phyloP scores from a whole-genome alignment of 2,113 vertebrate species.

The Rhabdornis inornatus region DNA sequence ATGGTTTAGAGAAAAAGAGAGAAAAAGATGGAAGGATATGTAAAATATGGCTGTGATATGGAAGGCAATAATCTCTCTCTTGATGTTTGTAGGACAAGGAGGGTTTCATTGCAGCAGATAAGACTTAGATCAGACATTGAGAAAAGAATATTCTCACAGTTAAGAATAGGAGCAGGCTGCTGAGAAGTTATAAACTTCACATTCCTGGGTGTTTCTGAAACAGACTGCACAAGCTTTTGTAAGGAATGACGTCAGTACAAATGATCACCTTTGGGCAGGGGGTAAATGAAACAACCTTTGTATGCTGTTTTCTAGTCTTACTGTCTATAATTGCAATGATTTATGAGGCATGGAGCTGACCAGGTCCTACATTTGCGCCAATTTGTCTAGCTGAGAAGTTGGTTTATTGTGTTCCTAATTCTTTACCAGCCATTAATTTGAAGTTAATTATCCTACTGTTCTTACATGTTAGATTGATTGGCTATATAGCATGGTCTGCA shows the following conservation, averaged over 20 bases:
- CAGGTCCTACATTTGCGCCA: not conserved
- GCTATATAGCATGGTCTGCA: not conserved
- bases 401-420: not conserved
- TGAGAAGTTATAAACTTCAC: not conserved
- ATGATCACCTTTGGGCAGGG: not conserved
- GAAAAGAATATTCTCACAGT: not conserved
- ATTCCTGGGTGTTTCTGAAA: not conserved
- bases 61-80: not conserved
- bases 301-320: not conserved
- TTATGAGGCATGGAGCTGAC: not conserved
- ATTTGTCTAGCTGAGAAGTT: not conserved
- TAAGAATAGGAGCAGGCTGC: not conserved
- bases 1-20: not conserved
- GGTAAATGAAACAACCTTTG: not conserved
- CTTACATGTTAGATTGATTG: conserved; percentile 15
- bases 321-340: conserved; percentile 19
- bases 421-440: conserved; percentile 20
- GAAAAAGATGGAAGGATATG: not conserved
- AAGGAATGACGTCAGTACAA: not conserved
- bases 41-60: not conserved
- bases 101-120: not conserved
- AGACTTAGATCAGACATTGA: not conserved
- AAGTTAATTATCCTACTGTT: conserved; percentile 30
- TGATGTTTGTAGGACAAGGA: not conserved
- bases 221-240: not conserved